Conservation (phyloP, 2,888 invertebrate species). For the Siphlonurus alternatus region DNA sequence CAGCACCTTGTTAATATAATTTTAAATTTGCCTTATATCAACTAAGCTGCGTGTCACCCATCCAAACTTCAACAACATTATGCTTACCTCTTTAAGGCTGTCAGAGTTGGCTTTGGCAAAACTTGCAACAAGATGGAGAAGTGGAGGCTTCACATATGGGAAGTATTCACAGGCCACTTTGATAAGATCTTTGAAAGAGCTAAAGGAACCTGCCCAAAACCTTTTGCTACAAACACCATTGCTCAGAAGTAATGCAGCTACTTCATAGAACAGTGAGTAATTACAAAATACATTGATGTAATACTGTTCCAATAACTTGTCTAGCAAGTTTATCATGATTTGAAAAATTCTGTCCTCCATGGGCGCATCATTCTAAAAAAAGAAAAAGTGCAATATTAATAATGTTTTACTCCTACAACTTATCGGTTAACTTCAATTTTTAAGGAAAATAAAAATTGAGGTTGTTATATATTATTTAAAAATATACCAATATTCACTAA, state of each 20-base stretch:
- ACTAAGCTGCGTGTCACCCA: too few relatives aligned
- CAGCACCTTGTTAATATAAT: too few relatives aligned
- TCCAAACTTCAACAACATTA: too few relatives aligned
- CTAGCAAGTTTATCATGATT: neutral
- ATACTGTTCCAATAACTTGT: neutral
- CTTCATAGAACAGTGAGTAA: neutral
- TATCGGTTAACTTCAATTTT: too few relatives aligned
- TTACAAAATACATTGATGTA: neutral
- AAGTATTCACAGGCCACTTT: neutral
- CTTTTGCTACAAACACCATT: neutral
- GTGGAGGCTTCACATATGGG: neutral
- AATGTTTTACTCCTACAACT: neutral
- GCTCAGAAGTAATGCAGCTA: neutral
- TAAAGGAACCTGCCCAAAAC: neutral
- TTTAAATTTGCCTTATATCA: too few relatives aligned
- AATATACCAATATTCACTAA: too few relatives aligned
- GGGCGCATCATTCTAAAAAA: neutral
- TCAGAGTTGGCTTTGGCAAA: neutral
- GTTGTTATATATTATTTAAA: neutral
- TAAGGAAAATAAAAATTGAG: neutral
- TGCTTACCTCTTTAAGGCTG: neutral
- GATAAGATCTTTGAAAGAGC: neutral
- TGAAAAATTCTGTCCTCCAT: neutral
- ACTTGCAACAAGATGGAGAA: neutral
- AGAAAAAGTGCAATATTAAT: neutral